Evolutionary conservation across 2,888 invertebrate genomes (phyloP).

Genomic region (Hydrotaea cyrtoneurina): DNA sequence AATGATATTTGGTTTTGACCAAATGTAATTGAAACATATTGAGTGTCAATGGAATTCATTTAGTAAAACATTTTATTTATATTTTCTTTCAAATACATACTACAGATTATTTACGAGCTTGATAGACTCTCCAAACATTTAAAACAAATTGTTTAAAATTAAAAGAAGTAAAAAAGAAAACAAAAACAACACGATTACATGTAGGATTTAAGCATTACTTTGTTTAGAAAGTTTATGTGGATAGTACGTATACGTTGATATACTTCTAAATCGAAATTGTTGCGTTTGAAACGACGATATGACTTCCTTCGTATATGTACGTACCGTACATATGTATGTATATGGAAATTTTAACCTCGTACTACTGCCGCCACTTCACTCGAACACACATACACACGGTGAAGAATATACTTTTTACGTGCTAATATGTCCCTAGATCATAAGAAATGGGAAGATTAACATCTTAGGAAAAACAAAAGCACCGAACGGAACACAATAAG

Average conservation of each 20-base stretch:
- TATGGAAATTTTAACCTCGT: no score
- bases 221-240: not conserved
- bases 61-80: not conserved
- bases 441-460: conserved; percentile 36
- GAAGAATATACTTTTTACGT: not conserved
- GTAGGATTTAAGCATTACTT: not conserved
- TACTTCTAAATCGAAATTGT: conserved; percentile 23
- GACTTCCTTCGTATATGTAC: conserved; percentile 21
- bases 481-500: not conserved
- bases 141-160: not conserved
- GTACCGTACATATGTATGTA: conserved; percentile 16
- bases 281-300: conserved; percentile 44
- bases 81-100: not conserved
- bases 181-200: not conserved
- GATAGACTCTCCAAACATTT: not conserved
- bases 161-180: not conserved
- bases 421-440: conserved; percentile 42
- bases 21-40: not conserved
- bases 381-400: not conserved
- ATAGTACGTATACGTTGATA: not conserved
- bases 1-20: not conserved
- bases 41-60: no score
- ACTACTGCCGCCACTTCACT: no score
- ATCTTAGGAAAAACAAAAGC: not conserved
- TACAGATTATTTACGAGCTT: not conserved